Evolutionary conservation across 1,140 invertebrate genomes (phyloP).

Genomic region (Zaprionus camerounensis): DNA sequence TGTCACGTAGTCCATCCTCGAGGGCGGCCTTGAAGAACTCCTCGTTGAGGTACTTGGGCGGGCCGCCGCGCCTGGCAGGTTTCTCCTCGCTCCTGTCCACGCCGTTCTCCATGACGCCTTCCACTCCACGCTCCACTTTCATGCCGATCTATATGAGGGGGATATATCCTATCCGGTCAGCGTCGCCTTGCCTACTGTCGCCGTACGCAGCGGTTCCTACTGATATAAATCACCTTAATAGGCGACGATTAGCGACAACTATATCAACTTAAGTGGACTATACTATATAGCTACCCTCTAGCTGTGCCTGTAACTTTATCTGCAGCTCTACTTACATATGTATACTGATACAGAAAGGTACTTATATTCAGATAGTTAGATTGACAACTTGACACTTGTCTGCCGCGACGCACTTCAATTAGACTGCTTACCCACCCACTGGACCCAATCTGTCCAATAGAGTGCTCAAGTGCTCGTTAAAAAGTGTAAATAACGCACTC

Average conservation of each 20-base stretch:
- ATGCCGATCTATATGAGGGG: not conserved
- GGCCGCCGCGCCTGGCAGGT: conserved; percentile 14
- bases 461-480: not conserved
- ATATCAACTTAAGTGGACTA: not conserved
- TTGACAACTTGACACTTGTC: not conserved
- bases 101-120: not conserved
- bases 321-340: not conserved
- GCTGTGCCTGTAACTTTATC: not conserved
- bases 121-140: not conserved
- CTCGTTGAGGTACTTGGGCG: conserved; percentile 76
- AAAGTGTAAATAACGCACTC: not conserved
- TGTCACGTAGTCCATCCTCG: conserved; percentile 74
- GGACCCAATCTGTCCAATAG: not conserved
- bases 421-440: not conserved
- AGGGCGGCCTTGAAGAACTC: conserved; percentile 76
- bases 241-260: not conserved
- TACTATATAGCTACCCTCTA: not conserved
- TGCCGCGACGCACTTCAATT: not conserved
- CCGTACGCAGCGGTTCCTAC: not conserved
- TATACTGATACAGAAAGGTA: not conserved
- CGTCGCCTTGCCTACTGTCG: not conserved
- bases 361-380: not conserved
- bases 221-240: not conserved
- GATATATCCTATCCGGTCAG: not conserved
- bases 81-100: conserved; percentile 47